Evolutionary conservation across 1,140 invertebrate species (phyloP).

Genomic region (Brachionus asplanchnoidis): DNA sequence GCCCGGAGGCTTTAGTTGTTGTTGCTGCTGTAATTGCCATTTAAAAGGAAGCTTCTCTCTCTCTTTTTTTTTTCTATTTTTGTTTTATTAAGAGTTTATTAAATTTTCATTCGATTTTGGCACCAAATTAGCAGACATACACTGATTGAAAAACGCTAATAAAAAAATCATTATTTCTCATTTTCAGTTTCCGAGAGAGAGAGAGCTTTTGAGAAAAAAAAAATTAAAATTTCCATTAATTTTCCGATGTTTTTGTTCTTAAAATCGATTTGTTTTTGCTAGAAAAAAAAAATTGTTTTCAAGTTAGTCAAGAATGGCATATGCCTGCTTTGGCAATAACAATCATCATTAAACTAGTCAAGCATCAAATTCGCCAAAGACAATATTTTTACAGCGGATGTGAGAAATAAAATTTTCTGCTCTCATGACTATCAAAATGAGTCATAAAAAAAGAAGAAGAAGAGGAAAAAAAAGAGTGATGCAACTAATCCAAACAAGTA

Average conservation of each 20-base stretch:
- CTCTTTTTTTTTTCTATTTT: neutral
- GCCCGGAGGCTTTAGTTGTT: neutral
- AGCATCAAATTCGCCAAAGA: neutral
- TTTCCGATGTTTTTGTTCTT: constrained; percentile 18
- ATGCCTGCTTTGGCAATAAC: neutral
- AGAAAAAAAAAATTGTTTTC: neutral
- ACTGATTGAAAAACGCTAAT: neutral
- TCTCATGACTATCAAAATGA: neutral
- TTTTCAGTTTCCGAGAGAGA: constrained; percentile 4
- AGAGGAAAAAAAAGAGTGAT: neutral
- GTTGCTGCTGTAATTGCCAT: neutral
- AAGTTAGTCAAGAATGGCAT: neutral
- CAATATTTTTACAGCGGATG: neutral
- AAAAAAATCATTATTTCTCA: constrained; percentile 28
- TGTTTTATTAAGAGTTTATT: constrained; percentile 26
- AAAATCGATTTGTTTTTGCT: neutral
- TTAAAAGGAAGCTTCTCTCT: constrained; percentile 17
- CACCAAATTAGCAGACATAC: neutral
- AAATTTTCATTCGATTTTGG: constrained; percentile 22
- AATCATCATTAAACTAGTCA: neutral
- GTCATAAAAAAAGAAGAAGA: neutral
- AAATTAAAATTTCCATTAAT: constrained; percentile 19
- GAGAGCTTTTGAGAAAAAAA: neutral
- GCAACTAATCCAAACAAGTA: neutral
- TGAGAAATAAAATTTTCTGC: neutral